phyloP scores from a whole-genome alignment of 2,113 vertebrate genomes.

The Trogon melanurus region DNA sequence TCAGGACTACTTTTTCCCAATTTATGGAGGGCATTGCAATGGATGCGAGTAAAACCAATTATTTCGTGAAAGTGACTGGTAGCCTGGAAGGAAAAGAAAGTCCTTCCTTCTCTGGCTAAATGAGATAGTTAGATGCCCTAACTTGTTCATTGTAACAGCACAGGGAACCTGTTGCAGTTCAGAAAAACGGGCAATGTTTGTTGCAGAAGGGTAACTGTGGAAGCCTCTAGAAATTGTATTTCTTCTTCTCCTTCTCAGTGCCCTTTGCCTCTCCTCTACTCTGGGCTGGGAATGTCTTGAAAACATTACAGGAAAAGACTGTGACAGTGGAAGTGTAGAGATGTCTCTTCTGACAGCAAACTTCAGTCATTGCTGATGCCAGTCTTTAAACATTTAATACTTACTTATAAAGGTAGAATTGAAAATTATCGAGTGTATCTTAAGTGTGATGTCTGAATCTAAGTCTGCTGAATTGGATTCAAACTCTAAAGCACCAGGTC shows the following conservation, averaged over 20 bases:
- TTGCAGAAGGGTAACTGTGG: background rate
- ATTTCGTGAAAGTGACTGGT: slow-evolving; percentile 39
- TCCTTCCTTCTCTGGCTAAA: slow-evolving; percentile 5
- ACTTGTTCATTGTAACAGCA: background rate
- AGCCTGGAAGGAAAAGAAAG: background rate
- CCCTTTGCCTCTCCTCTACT: background rate
- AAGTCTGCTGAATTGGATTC: background rate
- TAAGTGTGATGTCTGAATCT: background rate
- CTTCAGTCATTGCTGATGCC: background rate
- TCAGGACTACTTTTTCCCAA: slow-evolving; percentile 13
- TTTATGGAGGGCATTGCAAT: slow-evolving; percentile 26
- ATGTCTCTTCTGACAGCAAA: background rate
- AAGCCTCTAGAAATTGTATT: background rate
- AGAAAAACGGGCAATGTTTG: background rate
- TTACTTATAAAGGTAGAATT: background rate
- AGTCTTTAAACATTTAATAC: background rate
- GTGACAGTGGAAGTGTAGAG: background rate
- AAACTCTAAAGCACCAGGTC: background rate
- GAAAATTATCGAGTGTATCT: background rate
- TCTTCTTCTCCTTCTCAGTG: background rate
- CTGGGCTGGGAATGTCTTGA: background rate
- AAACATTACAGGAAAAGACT: background rate
- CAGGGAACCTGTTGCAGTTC: background rate
- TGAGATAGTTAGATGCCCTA: background rate
- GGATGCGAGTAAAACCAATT: slow-evolving; percentile 53